phyloP scores from a whole-genome alignment of 2,888 invertebrate genomes.

The Diogma glabrata region DNA sequence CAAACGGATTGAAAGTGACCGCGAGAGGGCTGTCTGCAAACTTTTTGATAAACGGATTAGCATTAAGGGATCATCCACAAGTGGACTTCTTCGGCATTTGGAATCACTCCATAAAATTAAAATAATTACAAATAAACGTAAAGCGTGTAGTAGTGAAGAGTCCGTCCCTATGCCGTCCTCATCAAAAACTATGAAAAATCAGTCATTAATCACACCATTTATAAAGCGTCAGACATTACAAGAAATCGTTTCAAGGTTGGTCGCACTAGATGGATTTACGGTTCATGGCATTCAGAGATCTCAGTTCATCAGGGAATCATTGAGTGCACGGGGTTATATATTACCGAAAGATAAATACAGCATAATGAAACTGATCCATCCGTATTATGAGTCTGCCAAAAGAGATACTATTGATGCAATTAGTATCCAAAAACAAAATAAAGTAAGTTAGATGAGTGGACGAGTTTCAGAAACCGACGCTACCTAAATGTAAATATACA shows the following conservation, averaged over 20 bases:
- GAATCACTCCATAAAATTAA: not conserved
- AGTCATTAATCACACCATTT: not conserved
- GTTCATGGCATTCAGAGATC: too few relatives aligned
- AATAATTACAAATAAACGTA: not conserved
- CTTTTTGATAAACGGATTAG: not conserved
- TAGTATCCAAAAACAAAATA: too few relatives aligned
- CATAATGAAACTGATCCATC: too few relatives aligned
- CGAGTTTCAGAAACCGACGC: not conserved
- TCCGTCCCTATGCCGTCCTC: not conserved
- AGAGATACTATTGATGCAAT: too few relatives aligned
- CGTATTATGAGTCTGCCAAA: too few relatives aligned
- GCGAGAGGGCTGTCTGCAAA: not conserved
- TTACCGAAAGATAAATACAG: too few relatives aligned
- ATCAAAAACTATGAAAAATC: not conserved
- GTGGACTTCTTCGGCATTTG: not conserved
- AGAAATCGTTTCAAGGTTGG: not conserved
- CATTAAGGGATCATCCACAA: not conserved
- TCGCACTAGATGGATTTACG: too few relatives aligned
- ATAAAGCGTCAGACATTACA: not conserved
- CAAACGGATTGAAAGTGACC: not conserved
- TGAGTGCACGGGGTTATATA: not conserved
- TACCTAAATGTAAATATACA: not conserved
- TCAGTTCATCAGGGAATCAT: not conserved
- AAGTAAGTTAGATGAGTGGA: not conserved
- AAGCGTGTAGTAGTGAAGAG: not conserved